Percentiles rank a stretch among this genome's conserved stretches.
Conservation (phyloP, 2,797 vertebrate species). For the Channallabes apus region DNA sequence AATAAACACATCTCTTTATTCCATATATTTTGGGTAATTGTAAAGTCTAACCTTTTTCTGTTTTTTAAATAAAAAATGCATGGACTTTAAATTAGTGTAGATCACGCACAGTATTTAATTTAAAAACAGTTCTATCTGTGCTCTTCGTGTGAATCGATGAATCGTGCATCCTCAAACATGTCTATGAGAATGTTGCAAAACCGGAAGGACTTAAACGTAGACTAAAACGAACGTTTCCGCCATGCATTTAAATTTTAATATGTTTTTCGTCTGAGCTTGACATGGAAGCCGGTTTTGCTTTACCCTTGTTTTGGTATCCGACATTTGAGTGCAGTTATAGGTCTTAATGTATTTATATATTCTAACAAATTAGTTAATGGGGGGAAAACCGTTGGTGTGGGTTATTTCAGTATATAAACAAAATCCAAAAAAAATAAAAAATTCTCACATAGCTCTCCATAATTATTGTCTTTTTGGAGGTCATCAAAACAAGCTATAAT, state of each 20-base stretch:
- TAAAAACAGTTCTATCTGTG: not conserved
- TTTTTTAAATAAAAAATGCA: not conserved
- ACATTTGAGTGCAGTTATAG: not conserved
- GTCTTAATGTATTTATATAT: too few species aligned
- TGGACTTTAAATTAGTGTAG: not conserved
- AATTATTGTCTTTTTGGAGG: not conserved
- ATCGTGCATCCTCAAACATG: constrained; percentile 55
- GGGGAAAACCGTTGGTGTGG: too few species aligned
- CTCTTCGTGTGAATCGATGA: not conserved
- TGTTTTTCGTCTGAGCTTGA: not conserved
- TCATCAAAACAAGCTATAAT: not conserved
- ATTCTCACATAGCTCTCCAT: not conserved
- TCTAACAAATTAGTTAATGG: too few species aligned
- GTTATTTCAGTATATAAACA: too few species aligned
- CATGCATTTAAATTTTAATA: not conserved
- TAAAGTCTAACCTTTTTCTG: not conserved
- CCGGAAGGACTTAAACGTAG: not conserved
- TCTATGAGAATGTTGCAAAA: constrained; percentile 46
- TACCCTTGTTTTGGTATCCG: not conserved
- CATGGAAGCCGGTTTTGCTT: not conserved
- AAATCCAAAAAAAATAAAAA: too few species aligned
- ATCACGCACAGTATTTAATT: not conserved
- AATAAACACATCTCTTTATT: not conserved
- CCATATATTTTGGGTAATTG: not conserved
- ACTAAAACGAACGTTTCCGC: not conserved